These are phyloP conservation scores for Chaetogeoica ovagalla DNA, from an alignment of 2,888 invertebrate species.

Conservation along the genomic window DNA sequence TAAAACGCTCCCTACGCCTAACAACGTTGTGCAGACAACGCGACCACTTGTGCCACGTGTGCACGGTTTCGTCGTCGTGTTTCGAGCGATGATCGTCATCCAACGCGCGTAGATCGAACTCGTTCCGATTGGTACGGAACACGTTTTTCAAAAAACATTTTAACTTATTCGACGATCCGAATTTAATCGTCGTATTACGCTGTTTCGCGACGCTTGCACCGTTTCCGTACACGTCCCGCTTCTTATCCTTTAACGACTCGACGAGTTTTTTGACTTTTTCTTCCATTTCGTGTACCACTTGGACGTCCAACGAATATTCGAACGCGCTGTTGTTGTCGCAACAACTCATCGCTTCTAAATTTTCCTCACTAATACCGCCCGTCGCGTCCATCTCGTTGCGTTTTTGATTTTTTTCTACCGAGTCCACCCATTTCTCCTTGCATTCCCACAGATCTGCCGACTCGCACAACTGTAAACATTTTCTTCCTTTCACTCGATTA, in stretches of 20 bases:
- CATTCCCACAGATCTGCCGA: slow-evolving; percentile 3
- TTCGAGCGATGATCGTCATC: slow-evolving; percentile 1
- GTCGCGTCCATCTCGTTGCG: not conserved
- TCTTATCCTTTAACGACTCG: slow-evolving; percentile 17
- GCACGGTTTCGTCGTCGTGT: not conserved
- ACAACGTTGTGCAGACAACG: slow-evolving; percentile 29
- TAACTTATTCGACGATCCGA: slow-evolving; percentile 18
- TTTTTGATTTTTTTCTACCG: slow-evolving; percentile 14
- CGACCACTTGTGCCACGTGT: slow-evolving; percentile 16
- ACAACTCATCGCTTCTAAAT: not conserved
- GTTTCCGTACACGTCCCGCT: not conserved
- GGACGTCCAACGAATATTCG: not conserved
- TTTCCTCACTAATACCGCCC: not conserved
- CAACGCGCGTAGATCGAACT: slow-evolving; percentile 11
- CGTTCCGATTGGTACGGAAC: slow-evolving; percentile 13
- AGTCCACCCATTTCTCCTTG: slow-evolving; percentile 26
- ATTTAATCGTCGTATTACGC: not conserved
- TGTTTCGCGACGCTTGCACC: not conserved
- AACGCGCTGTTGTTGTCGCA: not conserved
- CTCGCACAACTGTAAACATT: not conserved
- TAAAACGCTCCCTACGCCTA: not conserved
- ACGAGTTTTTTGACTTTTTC: slow-evolving; percentile 30
- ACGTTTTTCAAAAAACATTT: slow-evolving; percentile 27
- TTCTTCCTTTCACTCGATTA: not conserved
- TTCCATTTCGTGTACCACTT: slow-evolving; percentile 5